phyloP scores from a whole-genome alignment of 2,888 invertebrate species.

The Ligdia adustata region DNA sequence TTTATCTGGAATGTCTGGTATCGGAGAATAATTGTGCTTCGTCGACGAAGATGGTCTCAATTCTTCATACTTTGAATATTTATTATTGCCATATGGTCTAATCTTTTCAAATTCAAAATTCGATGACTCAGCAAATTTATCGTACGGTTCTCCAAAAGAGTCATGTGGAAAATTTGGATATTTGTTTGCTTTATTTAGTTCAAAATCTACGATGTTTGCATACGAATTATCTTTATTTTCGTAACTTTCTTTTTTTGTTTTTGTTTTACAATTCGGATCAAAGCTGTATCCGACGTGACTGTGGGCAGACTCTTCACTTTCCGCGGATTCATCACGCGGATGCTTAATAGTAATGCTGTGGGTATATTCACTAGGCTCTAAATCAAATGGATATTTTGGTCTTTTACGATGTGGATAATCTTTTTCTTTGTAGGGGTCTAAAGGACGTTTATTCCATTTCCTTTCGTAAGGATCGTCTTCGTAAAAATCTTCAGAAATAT shows the following conservation, averaged over 20 bases:
- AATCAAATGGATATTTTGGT: constrained; percentile 59
- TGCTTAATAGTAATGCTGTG: constrained; percentile 72
- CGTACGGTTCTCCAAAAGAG: constrained; percentile 56
- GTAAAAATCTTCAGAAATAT: constrained; percentile 60
- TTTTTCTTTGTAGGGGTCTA: constrained; percentile 56
- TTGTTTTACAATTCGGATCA: constrained; percentile 72
- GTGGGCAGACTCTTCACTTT: constrained; percentile 55
- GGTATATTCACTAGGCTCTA: constrained; percentile 69
- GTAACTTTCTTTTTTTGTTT: constrained; percentile 61
- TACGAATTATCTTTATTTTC: constrained; percentile 51
- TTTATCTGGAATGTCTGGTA: constrained; percentile 61
- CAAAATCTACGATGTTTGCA: constrained; percentile 55
- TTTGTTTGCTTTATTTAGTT: constrained; percentile 54
- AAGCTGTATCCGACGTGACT: constrained; percentile 66
- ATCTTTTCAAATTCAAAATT: constrained; percentile 64
- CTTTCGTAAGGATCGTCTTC: constrained; percentile 57
- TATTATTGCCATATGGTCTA: constrained; percentile 56
- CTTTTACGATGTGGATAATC: constrained; percentile 50
- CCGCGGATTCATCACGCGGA: constrained; percentile 57
- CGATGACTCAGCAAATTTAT: constrained; percentile 62
- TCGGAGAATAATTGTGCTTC: constrained; percentile 52
- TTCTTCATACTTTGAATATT: constrained; percentile 60
- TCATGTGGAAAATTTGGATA: constrained; percentile 55
- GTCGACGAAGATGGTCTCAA: constrained; percentile 47
- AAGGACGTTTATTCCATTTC: constrained; percentile 57